A percentile compares a stretch with the other conserved stretches of the same genome.
Conservation (phyloP, 2,888 invertebrate genomes). For the Eupithecia centaureata region DNA sequence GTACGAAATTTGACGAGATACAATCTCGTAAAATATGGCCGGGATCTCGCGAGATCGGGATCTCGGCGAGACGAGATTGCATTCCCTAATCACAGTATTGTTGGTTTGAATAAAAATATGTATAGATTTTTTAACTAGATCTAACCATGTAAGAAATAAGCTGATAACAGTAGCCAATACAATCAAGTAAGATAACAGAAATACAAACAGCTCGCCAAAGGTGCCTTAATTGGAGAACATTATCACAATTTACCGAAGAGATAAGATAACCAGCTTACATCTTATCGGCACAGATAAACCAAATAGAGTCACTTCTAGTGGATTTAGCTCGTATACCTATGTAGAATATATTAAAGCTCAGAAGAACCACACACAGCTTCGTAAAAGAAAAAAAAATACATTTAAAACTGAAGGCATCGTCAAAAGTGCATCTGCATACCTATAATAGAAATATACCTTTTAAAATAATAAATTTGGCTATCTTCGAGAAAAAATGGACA, state of each 20-base stretch:
- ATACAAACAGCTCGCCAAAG: constrained; percentile 7
- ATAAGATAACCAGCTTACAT: constrained; percentile 22
- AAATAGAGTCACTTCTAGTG: constrained; percentile 19
- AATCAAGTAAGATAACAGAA: constrained; percentile 3
- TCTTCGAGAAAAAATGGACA: not conserved
- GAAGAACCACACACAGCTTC: not conserved
- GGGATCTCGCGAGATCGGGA: too few species aligned
- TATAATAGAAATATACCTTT: too few species aligned
- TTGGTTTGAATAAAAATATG: not conserved
- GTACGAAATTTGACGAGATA: too few species aligned
- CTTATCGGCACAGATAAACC: constrained; percentile 26
- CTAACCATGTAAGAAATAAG: not conserved
- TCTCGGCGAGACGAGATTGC: too few species aligned
- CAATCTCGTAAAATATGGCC: too few species aligned
- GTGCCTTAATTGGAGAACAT: constrained; percentile 28
- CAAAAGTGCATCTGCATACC: not conserved
- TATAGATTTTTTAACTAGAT: not conserved
- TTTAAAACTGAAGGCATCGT: not conserved
- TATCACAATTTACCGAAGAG: constrained; percentile 25
- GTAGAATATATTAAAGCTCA: constrained; percentile 1
- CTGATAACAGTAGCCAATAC: not conserved
- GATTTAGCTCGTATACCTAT: not conserved
- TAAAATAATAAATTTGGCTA: not conserved
- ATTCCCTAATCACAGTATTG: not conserved
- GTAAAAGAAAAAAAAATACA: not conserved